phyloP scores from a whole-genome alignment of 2,797 vertebrate species.

The Chloroceryle amazona region DNA sequence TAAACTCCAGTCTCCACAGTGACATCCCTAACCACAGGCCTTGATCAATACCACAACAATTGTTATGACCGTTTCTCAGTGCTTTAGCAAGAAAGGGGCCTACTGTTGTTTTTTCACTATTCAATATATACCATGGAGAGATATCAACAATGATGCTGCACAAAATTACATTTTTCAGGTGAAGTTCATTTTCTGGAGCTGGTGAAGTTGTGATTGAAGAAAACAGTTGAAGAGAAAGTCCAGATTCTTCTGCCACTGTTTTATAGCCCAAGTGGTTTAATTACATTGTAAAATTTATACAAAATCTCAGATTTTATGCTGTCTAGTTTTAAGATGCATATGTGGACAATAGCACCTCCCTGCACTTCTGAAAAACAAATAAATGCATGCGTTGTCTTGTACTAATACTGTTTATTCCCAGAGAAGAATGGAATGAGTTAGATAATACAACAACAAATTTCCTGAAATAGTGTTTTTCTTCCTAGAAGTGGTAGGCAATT shows the following conservation, averaged over 20 bases:
- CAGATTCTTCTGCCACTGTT: not conserved
- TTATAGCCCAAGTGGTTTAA: not conserved
- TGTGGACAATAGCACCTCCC: not conserved
- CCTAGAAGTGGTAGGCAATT: not conserved
- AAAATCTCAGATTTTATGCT: not conserved
- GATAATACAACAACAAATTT: not conserved
- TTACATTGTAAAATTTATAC: not conserved
- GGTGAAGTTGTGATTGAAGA: not conserved
- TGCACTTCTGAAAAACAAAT: not conserved
- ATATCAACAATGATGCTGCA: not conserved
- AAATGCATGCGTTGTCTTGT: not conserved
- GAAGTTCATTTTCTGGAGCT: not conserved
- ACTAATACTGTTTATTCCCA: not conserved
- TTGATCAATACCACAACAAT: rapidly evolving
- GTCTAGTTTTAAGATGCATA: not conserved
- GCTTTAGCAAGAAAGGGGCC: not conserved
- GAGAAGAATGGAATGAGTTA: not conserved
- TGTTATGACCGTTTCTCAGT: not conserved
- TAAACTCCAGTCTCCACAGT: not conserved
- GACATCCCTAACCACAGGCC: not conserved
- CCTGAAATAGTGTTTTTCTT: not conserved
- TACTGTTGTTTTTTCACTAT: not conserved
- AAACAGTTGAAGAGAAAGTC: not conserved
- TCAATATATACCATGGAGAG: not conserved
- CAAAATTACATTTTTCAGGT: not conserved